Evolutionary conservation across 2,888 invertebrate species (phyloP), one percentile per base, ranked within the genome.

Genomic region (Lithophane semibrunnea): DNA sequence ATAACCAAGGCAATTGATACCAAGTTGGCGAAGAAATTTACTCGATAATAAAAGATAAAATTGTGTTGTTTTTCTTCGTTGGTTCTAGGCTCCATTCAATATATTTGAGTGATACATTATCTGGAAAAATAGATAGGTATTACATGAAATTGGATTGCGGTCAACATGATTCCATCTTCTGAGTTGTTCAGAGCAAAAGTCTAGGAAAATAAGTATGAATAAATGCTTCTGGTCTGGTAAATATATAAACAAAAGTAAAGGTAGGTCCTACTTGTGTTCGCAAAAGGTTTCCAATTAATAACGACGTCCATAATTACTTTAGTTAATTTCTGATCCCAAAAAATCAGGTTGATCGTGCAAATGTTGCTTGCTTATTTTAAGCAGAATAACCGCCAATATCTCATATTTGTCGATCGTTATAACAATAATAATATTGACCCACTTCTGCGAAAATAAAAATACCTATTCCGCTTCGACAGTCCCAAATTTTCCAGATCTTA

Each of bases 91-190:
- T 75, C 56, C 49, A 75, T 82, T 79, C 79, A 75, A 82, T 86
- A 86, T 80, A 86, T 75, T 74, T 79, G 77, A 80, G 75, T 84
- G 75, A 84, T 86, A 79, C 72, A 86, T 84, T 76, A 54, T 78
- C 65, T 78, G 73, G 69, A 78, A 77, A 81, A 81, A 82, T 80
- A 85, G 73, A 81, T 79, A 71, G 80, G 63, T 82, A 80, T 80
- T 77, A 76, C 68, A 70, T 56, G 70, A 73, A 84, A 84, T 86
- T 75, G 81, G 84, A 81, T 86, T 83, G 84, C 74, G 86, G 84
- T 86, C 80, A 80, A 85, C 75, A 67, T 71, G 42, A 78, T 80
- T 80, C 56, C 49, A 71, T 77, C 64, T 66, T 69, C 24, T 21
- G 58, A 66, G 49, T 74, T 65, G 65, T 75, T 72, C 56, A n/a